Evolutionary conservation across 2,797 vertebrate species (phyloP).

Genomic region (Centropyge bicolor): DNA sequence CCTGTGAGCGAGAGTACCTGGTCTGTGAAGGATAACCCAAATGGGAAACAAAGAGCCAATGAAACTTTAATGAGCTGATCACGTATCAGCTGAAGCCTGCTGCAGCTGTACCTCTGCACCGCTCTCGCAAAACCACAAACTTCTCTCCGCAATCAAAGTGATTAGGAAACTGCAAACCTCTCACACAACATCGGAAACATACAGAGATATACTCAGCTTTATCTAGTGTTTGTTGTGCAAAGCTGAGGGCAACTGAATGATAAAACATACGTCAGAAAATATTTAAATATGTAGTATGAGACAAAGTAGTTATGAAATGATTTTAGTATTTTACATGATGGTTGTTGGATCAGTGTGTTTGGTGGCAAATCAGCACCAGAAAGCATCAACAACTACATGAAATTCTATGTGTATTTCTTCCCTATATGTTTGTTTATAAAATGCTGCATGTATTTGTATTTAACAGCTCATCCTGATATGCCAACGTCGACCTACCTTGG

Average conservation of each 20-base stretch:
- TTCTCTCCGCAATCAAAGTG: conserved; percentile 15
- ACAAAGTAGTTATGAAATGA: background rate
- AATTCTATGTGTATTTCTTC: background rate
- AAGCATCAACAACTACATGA: background rate
- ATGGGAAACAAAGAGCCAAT: conserved; percentile 82
- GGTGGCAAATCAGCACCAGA: conserved; percentile 14
- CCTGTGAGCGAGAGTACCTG: conserved; percentile 61
- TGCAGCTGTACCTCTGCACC: conserved; percentile 56
- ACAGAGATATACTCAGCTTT: conserved; percentile 16
- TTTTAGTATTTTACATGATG: conserved; percentile 10
- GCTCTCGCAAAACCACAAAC: conserved; percentile 43
- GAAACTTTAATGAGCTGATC: conserved; percentile 88
- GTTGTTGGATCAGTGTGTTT: background rate
- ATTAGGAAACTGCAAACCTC: conserved; percentile 24
- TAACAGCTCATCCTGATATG: background rate
- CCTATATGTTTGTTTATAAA: background rate
- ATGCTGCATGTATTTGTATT: conserved; percentile 5
- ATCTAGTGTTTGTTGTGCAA: conserved; percentile 34
- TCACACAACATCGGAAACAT: conserved; percentile 19
- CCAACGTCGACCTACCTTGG: background rate
- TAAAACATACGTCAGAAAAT: conserved; percentile 7
- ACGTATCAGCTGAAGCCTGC: conserved; percentile 73
- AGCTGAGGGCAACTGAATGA: conserved; percentile 52
- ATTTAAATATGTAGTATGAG: background rate
- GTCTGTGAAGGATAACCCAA: conserved; percentile 80